Base-by-base conservation (phyloP, 1,140 invertebrate species). In the Sycobia sp. region DNA sequence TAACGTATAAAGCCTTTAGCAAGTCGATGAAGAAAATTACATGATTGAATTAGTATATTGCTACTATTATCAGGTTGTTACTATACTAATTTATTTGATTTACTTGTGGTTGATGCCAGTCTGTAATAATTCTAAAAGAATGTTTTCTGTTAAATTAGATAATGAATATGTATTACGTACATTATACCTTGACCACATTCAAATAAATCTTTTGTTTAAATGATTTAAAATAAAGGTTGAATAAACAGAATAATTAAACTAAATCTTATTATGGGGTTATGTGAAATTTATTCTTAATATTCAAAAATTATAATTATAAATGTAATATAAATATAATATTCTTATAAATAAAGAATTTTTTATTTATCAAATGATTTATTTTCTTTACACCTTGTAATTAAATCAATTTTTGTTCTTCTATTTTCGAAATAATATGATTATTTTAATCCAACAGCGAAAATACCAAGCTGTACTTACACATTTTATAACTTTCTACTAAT, bases 271-370 rank as follows among this genome's bases (percentile, higher is more conserved):
- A 61, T 60, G 50, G 62, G 71, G 67, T 70, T 65, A 67, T 63
- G 32, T 62, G 46, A 49, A 70, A 71, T 74, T 69, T 73, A 72
- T 71, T 73, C 73, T 73, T 71, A 70, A 32, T n/a, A n/a, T n/a
- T 32, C 29, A 32, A 32, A 4, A 32, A 32, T 70, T 71, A 69
- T 71, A 63, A 69, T 62, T 73, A 62, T 70, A 55, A 72, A 69
- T 78, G 69, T 77, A 74, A 72, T 61, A 74, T 76, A 76, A 66
- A 76, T 66, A 53, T 74, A 71, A 75, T n/a, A n/a, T n/a, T n/a
- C n/a, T n/a, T 71, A 77, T 74, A 77, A 76, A 78, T 76, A 77
- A 75, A 74, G 67, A 64, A 72, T 74, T 77, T 68, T 75, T 75
- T 76, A 80, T 79, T 78, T 74, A 78, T 80, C 74, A 61, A 67